Evolutionary conservation across 2,888 invertebrate species (phyloP), one percentile per base, ranked within the genome.

Genomic region (Mimas tiliae): DNA sequence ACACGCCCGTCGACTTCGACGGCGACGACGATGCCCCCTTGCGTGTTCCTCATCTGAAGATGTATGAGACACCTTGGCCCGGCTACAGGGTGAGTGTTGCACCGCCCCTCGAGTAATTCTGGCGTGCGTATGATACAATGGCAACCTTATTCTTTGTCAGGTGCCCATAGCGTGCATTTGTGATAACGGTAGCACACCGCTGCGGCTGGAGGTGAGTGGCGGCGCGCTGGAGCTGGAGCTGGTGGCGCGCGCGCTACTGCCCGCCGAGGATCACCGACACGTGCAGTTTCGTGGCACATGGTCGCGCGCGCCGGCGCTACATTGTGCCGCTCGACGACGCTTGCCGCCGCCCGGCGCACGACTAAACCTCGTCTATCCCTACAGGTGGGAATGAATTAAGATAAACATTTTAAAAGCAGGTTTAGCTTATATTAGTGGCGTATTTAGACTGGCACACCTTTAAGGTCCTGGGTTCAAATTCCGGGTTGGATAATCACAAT

Each of bases 211-310:
- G 69, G 78, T 83, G 27, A 80, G 80, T 21, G 88, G 88, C 19
- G 83, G 84, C 9, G 95, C 96, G 55, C 91, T 98, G 80, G 97
- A 97, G 89, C 89, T 98, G 67, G 96, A 95, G 75, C 96, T 97
- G 85, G 95, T 95, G 77, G 95, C 97, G 69, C 95, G 95, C 70
- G 94, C 95, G 65, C 95, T 98, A 91, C 95, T 95, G 76, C 95
- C 97, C 65, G 95, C 95, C 63, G 97, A 98, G 87, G 97, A 98
- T 87, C 97, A 97, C 84, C 95, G 97, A 42, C 96, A 96, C 79
- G 94, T 98, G 65, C 96, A 96, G 89, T 97, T 97, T 87, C 96
- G 95, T 78, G 97, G 96, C 7, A 89, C 94, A 12, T 96, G 90
- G 91, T 9, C 72, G 27, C 77, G 78, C 45, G 74, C 66, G 11